Evolutionary conservation across 2,113 vertebrate species (phyloP), one percentile per base, ranked within the genome.

Genomic region (Lamprologus ornatipinnis): DNA sequence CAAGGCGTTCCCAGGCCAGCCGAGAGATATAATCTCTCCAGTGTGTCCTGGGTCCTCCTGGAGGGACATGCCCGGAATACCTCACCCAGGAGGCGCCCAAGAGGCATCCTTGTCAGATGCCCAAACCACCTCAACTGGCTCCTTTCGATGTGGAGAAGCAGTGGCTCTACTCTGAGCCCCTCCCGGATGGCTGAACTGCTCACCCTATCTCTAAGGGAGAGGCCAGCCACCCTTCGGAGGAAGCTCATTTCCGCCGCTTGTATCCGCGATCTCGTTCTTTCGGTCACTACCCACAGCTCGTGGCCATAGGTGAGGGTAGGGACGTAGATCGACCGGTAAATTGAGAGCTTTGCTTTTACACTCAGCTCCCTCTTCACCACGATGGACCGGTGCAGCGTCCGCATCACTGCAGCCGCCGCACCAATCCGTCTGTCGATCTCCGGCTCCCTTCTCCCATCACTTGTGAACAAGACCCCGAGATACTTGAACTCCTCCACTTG

Each of bases 141-240:
- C 51, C n/a, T 53, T 53, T 53, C 9, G 1, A 53, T 53, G 9
- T 53, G 19, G 49, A 53, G 49, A 0, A 51, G 49, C 49, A 51
- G 19, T 2, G 9, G 49, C 1, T 51, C 49, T 51, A 51, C 49
- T 51, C 19, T 51, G 19, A n/a, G 19, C 17, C 19, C 9, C 19
- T 53, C 49, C 19, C 1, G 3, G 5, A n/a, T n/a, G 5, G 49
- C 49, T 0, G 9, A n/a, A 53, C 19, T 53, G 1, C 9, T 54
- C n/a, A 6, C n/a, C 9, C n/a, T 21, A 21, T 21, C 51, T 21
- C 19, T 53, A 53, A 53, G 19, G 9, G 51, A 21, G 51, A 53
- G 51, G 19, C 2, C 19, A 21, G 5, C 51, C 51, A 21, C 19
- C 49, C 49, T n/a, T 53, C 19, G 5, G 9, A 53, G 2, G 51